Evolutionary conservation across 2,113 vertebrate genomes (phyloP), one percentile per base, ranked within the genome.

Genomic region (Suncus etruscus): DNA sequence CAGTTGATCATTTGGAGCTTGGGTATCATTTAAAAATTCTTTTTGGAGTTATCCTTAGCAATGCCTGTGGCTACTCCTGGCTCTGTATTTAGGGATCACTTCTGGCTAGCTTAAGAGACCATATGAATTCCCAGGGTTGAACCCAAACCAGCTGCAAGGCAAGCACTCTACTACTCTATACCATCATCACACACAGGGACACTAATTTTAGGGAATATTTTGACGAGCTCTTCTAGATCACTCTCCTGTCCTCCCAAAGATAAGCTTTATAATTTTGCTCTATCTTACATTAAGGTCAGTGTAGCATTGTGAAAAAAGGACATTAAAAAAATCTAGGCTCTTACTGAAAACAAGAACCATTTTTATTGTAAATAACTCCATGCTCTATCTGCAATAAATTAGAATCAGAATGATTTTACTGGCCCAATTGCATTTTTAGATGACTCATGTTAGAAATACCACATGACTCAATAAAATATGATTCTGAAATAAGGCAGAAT

Each of bases 401-500:
- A 90, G 66, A 92, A 58, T 92, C 39, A 92, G 84, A 95, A 94
- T 76, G 86, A 93, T 18, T 14, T 94, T 96, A 90, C 47, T 97
- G 95, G 77, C 73, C 80, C 29, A 75, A 87, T 47, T 91, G 54
- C 22, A 24, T 94, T 95, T 74, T 94, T 32, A 92, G 91, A 75
- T 70, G 96, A 94, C 88, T 94, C 54, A 54, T 83, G 75, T 68
- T 78, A 80, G 87, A 68, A 66, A 50, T 58, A 89, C 83, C 70
- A 91, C 61, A 77, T 73, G 48, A 92, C 69, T 93, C 94, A 95
- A 61, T 93, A 76, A 82, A 95, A 95, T 89, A 66, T 91, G 81
- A 90, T 90, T 87, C 69, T 65, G 84, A 96, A 95, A 97, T 94
- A 80, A 61, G 92, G 24, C 48, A 91, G 80, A 89, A 96, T 96